Percentiles rank a stretch among this genome's conserved stretches.
Conservation (phyloP, 2,113 vertebrate species). For the Cygnus buccinator region DNA sequence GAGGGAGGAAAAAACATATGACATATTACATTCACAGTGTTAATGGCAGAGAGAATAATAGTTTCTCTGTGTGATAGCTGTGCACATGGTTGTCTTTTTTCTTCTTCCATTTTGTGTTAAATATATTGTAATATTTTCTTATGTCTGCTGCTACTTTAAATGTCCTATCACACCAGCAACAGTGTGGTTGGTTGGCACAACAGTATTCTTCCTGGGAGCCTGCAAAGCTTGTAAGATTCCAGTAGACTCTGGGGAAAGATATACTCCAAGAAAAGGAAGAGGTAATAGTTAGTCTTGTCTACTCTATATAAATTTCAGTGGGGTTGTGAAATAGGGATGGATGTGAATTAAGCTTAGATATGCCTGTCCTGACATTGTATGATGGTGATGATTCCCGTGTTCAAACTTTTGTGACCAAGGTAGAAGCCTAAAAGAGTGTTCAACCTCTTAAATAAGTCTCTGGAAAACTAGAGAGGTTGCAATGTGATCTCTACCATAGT, state of each 20-base stretch:
- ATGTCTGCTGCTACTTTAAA: conserved; percentile 26
- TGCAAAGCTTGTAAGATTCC: conserved; percentile 50
- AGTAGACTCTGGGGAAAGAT: conserved; percentile 46
- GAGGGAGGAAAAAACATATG: neutral
- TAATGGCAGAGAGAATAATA: neutral
- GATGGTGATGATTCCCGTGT: neutral
- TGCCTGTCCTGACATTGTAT: neutral
- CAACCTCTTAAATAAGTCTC: neutral
- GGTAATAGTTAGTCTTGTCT: conserved; percentile 52
- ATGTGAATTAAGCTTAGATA: neutral
- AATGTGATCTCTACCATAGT: neutral
- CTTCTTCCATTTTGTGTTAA: neutral
- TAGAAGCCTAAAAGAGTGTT: neutral
- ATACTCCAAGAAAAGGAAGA: conserved; percentile 46
- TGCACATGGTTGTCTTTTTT: neutral
- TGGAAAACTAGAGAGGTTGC: neutral
- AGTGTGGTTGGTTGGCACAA: conserved; percentile 38
- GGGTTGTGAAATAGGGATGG: neutral
- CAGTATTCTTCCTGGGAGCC: conserved; percentile 41
- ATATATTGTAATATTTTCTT: conserved; percentile 10
- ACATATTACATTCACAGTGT: neutral
- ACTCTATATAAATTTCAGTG: neutral
- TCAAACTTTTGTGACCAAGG: neutral
- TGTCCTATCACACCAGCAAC: conserved; percentile 33
- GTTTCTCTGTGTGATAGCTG: neutral